These are phyloP conservation scores for Spea multiplicata DNA, from an alignment of 2,113 vertebrate species.

Conservation along the genomic window DNA sequence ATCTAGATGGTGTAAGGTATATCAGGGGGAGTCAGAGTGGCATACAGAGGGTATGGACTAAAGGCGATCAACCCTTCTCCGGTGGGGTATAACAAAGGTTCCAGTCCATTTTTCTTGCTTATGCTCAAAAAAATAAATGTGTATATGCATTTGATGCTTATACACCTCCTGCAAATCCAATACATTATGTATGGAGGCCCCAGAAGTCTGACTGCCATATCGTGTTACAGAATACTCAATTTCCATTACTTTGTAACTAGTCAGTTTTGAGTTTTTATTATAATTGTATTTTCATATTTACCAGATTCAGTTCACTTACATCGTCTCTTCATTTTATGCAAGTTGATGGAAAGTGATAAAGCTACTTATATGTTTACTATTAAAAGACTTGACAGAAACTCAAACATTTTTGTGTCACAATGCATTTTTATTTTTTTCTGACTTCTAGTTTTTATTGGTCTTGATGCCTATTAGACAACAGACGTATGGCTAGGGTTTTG, in stretches of 20 bases:
- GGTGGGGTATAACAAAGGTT: no score
- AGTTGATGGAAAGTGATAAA: neutral
- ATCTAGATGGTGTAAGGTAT: no score
- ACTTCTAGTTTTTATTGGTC: neutral
- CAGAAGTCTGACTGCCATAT: conserved; percentile 48
- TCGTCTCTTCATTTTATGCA: neutral
- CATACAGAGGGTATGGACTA: no score
- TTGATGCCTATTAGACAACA: neutral
- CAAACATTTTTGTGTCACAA: neutral
- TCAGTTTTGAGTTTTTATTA: neutral
- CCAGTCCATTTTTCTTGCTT: no score
- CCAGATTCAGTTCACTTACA: neutral
- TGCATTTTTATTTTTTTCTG: neutral
- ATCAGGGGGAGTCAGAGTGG: no score
- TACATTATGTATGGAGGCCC: no score
- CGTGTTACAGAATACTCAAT: neutral
- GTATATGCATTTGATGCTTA: no score
- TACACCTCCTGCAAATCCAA: no score
- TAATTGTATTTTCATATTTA: neutral
- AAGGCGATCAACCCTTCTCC: no score
- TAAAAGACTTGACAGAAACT: neutral
- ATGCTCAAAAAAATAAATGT: no score
- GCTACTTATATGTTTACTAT: neutral
- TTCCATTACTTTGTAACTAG: neutral
- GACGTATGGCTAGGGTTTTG: neutral